Percentiles rank a stretch among this genome's conserved stretches.
Conservation (phyloP, 53 echinoderm and acorn worm species). For the Holothuria scabra region DNA sequence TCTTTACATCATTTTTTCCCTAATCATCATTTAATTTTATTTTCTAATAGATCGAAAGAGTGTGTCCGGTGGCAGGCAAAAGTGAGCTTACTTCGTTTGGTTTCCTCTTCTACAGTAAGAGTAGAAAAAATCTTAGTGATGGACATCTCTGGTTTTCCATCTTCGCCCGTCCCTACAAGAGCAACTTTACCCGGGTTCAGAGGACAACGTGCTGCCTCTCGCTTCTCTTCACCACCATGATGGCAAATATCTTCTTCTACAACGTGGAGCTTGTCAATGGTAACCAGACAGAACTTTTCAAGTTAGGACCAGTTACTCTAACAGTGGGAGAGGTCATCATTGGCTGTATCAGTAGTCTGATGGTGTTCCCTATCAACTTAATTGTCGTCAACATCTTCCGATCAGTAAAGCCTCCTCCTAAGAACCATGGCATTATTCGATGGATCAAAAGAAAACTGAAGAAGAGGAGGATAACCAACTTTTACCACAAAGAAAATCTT, state of each 20-base stretch:
- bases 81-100: constrained; percentile 94
- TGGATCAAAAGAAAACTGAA: constrained; percentile 12
- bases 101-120: constrained; percentile 86
- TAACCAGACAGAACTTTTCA: constrained; percentile 49
- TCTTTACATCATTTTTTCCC: too few species aligned
- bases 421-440: background rate
- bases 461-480: background rate
- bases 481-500: background rate
- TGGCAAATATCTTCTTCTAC: constrained; percentile 97
- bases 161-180: constrained; percentile 82
- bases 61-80: constrained; percentile 87
- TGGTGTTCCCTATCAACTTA: constrained; percentile 91
- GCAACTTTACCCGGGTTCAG: constrained; percentile 91
- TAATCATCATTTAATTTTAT: too few species aligned
- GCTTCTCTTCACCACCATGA: constrained; percentile 94
- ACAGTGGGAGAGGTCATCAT: constrained; percentile 74
- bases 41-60: constrained; percentile 78
- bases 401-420: constrained; percentile 61
- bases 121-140: constrained; percentile 86
- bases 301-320: constrained; percentile 78
- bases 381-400: constrained; percentile 87
- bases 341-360: constrained; percentile 91
- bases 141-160: constrained; percentile 96
- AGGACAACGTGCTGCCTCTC: constrained; percentile 93
- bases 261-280: constrained; percentile 54